Evolutionary conservation across 2,888 invertebrate species (phyloP), one percentile per base, ranked within the genome.

Genomic region (Zygogramma bicolorata): DNA sequence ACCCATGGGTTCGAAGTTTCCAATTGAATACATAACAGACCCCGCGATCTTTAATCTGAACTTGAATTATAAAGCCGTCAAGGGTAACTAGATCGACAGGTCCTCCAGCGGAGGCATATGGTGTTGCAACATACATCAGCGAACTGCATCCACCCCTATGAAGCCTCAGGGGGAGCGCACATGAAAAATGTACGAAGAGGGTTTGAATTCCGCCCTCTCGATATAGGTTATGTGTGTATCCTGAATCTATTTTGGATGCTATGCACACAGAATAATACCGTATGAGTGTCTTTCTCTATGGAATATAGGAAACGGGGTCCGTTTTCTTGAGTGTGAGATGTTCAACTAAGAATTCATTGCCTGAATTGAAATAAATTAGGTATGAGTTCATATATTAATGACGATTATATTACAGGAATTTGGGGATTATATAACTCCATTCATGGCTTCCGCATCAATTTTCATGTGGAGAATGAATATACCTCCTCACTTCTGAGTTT

Each of bases 81-180:
- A 65, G 77, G 81, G 79, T 73, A 79, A 81, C 73, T 77, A 75
- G 80, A 82, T 84, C 82, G 84, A 84, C 84, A 85, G 84, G 84
- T 85, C 83, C 84, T 84, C 79, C 77, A 78, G 63, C 72, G 63
- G 73, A 80, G 83, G 84, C 85, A 85, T 85, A 85, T 85, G 85
- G 85, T 84, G 84, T 82, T 85, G 84, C 84, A 85, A 85, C 83
- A 84, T 85, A 84, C 84, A 86, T 86, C 86, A 86, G 85, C 84
- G 82, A 84, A 81, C 84, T 84, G 84, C 83, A 83, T 84, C 81
- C 83, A 63, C 75, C 74, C 81, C 77, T 78, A 80, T 81, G 81
- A 78, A 79, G 81, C 81, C 82, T 77, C 74, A 82, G 82, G 79
- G 77, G 79, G 80, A 78, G 78, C 75, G 75, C 77, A 79, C 81